Percentiles rank a stretch among this genome's conserved stretches.
These are phyloP conservation scores for Linepithema humile DNA, from an alignment of 1,140 invertebrate genomes.

Conservation along the genomic window DNA sequence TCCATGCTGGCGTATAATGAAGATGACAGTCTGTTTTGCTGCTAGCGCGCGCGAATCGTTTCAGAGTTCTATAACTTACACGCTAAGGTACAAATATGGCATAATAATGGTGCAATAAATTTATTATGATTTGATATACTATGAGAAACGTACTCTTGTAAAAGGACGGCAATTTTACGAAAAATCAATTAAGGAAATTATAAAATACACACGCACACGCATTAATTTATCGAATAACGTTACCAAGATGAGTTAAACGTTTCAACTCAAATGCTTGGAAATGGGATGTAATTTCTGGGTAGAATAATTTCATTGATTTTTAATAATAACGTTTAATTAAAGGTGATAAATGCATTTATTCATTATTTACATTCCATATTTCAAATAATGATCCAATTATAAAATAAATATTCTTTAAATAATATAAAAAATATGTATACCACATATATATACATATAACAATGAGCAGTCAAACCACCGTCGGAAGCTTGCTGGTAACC, in stretches of 20 bases:
- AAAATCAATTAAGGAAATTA: constrained; percentile 4
- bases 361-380: constrained; percentile 68
- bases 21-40: constrained; percentile 58
- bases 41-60: constrained; percentile 48
- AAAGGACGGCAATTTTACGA: background rate
- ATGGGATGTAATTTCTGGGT: background rate
- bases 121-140: background rate
- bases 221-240: background rate
- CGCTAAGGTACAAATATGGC: constrained; percentile 23
- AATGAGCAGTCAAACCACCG: constrained; percentile 53
- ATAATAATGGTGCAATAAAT: constrained; percentile 54
- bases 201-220: background rate
- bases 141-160: background rate
- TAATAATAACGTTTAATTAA: background rate
- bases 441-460: constrained; percentile 61
- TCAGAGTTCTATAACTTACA: constrained; percentile 27
- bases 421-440: constrained; percentile 72
- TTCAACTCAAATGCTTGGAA: too few species aligned
- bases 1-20: constrained; percentile 51
- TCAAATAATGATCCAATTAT: constrained; percentile 62
- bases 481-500: constrained; percentile 49
- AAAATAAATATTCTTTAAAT: constrained; percentile 76
- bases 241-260: background rate
- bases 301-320: background rate
- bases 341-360: constrained; percentile 66